Conservation (phyloP, 1,140 invertebrate genomes). For the Drosophila tristis region DNA sequence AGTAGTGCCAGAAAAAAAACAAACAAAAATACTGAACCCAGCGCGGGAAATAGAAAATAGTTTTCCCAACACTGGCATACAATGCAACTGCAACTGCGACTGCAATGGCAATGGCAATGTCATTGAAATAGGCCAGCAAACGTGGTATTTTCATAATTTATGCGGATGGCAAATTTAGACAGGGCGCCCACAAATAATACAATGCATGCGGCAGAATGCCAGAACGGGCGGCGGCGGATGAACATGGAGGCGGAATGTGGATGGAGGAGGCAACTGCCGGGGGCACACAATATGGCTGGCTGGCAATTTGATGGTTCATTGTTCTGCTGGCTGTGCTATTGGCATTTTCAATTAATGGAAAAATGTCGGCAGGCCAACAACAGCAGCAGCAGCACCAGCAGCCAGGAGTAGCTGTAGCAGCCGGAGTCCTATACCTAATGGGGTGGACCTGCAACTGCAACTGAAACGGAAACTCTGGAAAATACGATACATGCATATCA, state of each 20-base stretch:
- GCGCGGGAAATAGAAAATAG: slow-evolving; percentile 19
- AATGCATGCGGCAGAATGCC: slow-evolving; percentile 9
- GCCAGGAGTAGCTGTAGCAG: no score
- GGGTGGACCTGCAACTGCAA: background rate
- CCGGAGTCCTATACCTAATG: background rate
- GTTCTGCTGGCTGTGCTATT: slow-evolving; percentile 32
- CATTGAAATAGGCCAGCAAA: slow-evolving; percentile 22
- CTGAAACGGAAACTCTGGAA: no score
- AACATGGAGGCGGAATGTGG: background rate
- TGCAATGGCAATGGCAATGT: slow-evolving; percentile 5
- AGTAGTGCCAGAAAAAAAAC: background rate
- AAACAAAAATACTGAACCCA: slow-evolving; percentile 11
- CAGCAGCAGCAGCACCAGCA: no score
- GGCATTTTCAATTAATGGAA: slow-evolving; percentile 63
- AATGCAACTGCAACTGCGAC: no score
- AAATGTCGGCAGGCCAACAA: slow-evolving; percentile 30
- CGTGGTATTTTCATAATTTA: slow-evolving; percentile 41
- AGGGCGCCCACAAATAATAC: slow-evolving; percentile 18
- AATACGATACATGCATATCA: slow-evolving; percentile 52
- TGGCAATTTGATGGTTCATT: slow-evolving; percentile 39
- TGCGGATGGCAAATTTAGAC: slow-evolving; percentile 16
- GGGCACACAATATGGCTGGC: slow-evolving; percentile 7
- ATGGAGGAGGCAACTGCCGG: no score
- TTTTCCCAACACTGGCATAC: slow-evolving; percentile 6
- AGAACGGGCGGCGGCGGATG: no score